Evolutionary conservation across 2,797 vertebrate species (phyloP), one percentile per base, ranked within the genome.

Genomic region (Moxostoma hubbsi): DNA sequence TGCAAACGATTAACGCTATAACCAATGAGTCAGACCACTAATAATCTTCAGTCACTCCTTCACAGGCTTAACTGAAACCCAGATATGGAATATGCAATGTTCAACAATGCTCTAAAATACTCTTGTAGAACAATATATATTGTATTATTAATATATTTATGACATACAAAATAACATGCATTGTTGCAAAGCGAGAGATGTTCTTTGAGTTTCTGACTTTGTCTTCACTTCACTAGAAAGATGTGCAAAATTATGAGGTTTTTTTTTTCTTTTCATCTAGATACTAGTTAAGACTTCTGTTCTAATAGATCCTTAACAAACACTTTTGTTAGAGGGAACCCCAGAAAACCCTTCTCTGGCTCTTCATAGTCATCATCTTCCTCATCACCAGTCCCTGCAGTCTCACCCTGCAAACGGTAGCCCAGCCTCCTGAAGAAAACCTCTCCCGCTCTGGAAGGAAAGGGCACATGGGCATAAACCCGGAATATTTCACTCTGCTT

Each of bases 231-330:
- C 16, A 67, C 54, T 15, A 16, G 16, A 16, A 58, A 5, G 0
- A 76, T 64, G 36, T 36, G 36, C 2, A 36, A 36, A 36, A 36
- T 36, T 36, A 36, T 36, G 36, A 36, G 4, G 36, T 3, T 36
- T 36, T 36, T 24, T 24, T 24, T 2, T 36, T 36, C 36, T 36
- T 36, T 36, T 36, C 36, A 36, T 36, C 36, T 36, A 36, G 3
- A 36, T 36, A 36, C 36, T 36, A 36, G 36, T 36, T 36, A 36
- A 36, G 36, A 36, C 36, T 36, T 36, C 36, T 36, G 36, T 36
- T 36, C 84, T 91, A 84, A 94, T 86, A 96, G 88, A 83, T 96
- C 93, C 88, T 96, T 97, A 85, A 94, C 94, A 86, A 94, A 97
- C 78, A 96, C 95, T 69, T 93, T 93, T 36, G 95, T 95, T 61